Evolutionary conservation across 2,888 invertebrate genomes (phyloP), one percentile per base, ranked within the genome.

Genomic region (Linnaemya vulpina): DNA sequence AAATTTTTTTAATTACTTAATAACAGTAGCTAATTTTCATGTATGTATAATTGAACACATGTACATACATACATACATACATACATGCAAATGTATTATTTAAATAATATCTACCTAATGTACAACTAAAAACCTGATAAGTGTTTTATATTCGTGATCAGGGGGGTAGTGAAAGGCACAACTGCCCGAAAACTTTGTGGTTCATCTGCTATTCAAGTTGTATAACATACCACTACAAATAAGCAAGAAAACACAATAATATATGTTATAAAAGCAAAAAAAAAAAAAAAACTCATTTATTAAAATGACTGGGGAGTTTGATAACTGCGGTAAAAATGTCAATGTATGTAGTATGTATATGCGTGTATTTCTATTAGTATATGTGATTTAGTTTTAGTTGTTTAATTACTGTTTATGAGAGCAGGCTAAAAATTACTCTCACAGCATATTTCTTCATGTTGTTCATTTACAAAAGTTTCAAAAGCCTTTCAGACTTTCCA

Each of bases 281-380:
- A 40, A 25, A 30, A 22, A 46, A n/a, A 65, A n/a, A 10, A 40
- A 22, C 4, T 43, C 46, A 65, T 51, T 67, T 78, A 51, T 58
- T 15, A 78, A 78, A 58, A 74, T 74, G 55, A 74, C 81, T 85
- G 70, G 85, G 85, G 78, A 85, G 78, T 78, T 63, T 82, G 82
- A 85, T 78, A 82, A 85, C 85, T 82, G 80, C 81, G 63, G 38
- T 51, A 76, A 65, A 68, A 53, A 74, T 68, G 40, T 13, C 67
- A 20, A 22, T 30, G 40, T n/a, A n/a, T n/a, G n/a, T n/a, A n/a
- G n/a, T n/a, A n/a, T n/a, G n/a, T 40, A 60, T 11, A 20, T 17
- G 51, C 43, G 15, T 53, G 30, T 53, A 22, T 22, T 17, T 1
- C 17, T 38, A 5, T 63, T 11, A 22, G 43, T 63, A 10, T 62